Conservation (phyloP, 2,888 invertebrate genomes). For the Coelopa pilipes region DNA sequence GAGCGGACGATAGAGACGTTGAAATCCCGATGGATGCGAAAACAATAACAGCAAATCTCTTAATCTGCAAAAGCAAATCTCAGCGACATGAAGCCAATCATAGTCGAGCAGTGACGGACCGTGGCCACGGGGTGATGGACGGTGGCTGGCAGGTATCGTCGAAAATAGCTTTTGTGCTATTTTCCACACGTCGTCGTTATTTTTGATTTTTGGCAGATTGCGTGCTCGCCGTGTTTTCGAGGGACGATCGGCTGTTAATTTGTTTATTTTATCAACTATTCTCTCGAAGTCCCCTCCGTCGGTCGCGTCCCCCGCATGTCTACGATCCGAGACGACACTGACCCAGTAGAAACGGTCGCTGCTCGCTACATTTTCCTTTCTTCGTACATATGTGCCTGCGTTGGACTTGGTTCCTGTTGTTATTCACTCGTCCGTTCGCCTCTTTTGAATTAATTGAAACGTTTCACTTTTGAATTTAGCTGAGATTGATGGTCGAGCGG, state of each 20-base stretch:
- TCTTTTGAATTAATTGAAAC: conserved; percentile 22
- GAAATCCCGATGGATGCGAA: neutral
- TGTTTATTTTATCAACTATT: conserved; percentile 28
- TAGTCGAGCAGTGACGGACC: too few relatives aligned
- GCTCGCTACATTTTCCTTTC: neutral
- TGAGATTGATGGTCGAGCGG: neutral
- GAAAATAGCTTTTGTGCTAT: too few relatives aligned
- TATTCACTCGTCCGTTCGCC: conserved; percentile 1
- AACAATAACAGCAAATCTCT: too few relatives aligned
- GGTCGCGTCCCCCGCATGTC: neutral
- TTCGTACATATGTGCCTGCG: neutral
- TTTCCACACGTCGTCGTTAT: too few relatives aligned
- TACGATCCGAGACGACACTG: neutral
- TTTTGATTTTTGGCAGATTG: too few relatives aligned
- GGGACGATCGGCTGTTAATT: neutral
- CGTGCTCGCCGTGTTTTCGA: neutral
- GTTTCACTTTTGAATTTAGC: conserved; percentile 11
- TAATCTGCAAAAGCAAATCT: too few relatives aligned
- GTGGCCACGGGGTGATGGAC: too few relatives aligned
- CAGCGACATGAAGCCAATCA: too few relatives aligned
- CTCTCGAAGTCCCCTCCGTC: too few relatives aligned
- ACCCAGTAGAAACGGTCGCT: neutral
- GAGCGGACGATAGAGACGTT: too few relatives aligned
- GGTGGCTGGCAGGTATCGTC: too few relatives aligned
- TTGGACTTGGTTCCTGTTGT: too few relatives aligned